phyloP scores from a whole-genome alignment of 2,888 invertebrate genomes.

The Dysmachus trigonus region DNA sequence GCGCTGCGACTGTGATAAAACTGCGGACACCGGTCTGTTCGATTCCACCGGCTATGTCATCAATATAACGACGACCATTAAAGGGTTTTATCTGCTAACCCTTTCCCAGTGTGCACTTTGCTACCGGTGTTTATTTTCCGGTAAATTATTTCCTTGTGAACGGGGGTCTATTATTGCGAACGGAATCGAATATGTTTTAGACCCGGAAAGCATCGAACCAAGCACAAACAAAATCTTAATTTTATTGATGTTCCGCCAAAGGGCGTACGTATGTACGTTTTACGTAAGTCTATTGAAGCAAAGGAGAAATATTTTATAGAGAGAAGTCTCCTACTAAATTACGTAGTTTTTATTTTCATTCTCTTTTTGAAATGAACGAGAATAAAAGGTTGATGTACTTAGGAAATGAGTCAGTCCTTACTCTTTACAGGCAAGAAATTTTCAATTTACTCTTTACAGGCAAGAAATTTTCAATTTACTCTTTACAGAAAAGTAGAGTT shows the following conservation, averaged over 20 bases:
- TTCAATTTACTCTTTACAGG: background rate
- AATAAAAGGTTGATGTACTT: background rate
- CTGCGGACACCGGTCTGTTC: background rate
- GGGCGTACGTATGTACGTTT: background rate
- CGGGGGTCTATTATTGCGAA: background rate
- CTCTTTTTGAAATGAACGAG: background rate
- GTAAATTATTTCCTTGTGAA: background rate
- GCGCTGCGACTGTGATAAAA: background rate
- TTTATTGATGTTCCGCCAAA: background rate
- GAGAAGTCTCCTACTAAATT: background rate
- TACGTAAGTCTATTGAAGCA: background rate
- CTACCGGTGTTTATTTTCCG: background rate
- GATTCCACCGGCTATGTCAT: background rate
- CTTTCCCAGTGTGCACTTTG: background rate
- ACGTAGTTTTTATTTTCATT: background rate
- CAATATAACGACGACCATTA: conserved; percentile 20
- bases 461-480: background rate
- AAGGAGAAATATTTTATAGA: background rate
- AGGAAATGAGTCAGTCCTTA: background rate
- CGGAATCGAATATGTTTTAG: background rate
- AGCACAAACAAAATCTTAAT: background rate
- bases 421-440: background rate
- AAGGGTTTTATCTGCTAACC: background rate
- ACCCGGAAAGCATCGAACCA: background rate
- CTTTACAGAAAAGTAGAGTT: background rate